Evolutionary conservation across 2,888 invertebrate species (phyloP), one percentile per base, ranked within the genome.

Genomic region (Andricus quercusramuli): DNA sequence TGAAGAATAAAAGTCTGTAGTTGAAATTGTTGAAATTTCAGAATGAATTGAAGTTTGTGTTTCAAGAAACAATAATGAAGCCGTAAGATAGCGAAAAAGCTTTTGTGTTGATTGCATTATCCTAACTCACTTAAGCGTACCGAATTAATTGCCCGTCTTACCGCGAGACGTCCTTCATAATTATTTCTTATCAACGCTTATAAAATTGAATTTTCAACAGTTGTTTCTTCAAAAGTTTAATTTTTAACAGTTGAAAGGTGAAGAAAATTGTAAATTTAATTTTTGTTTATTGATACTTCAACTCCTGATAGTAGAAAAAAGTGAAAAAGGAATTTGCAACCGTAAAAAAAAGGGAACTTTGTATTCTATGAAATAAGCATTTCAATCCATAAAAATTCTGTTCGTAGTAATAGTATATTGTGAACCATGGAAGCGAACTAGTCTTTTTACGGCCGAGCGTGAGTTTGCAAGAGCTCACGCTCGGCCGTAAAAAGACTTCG

Each of bases 91-190:
- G 29, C 64, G 32, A 64, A 64, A 25, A 64, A 64, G 37, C 25
- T 64, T 29, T 64, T 64, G 1, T 2, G 29, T 25, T 25, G n/a
- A 25, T 13, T 62, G 15, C 62, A 25, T 62, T 25, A 62, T 29
- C 6, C 29, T 64, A 64, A 64, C 64, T 64, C 64, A 64, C 64
- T 64, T 64, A 20, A 65, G 37, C n/a, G 66, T 66, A 41, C 3
- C 20, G 20, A 66, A 66, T 66, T 66, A 41, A 66, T 66, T 66
- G 20, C 37, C 20, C n/a, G 11, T 41, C 66, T 41, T 66, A n/a
- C 37, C 37, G 32, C 32, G n/a, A 13, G n/a, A 32, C 66, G 22
- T 32, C 66, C 41, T 37, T 11, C 41, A 66, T 66, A 66, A 66
- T 66, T 66, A 37, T 66, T 66, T 37, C 41, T 66, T 66, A 66